phyloP scores from a whole-genome alignment of 1,140 invertebrate species.

The Diabrotica virgifera region DNA sequence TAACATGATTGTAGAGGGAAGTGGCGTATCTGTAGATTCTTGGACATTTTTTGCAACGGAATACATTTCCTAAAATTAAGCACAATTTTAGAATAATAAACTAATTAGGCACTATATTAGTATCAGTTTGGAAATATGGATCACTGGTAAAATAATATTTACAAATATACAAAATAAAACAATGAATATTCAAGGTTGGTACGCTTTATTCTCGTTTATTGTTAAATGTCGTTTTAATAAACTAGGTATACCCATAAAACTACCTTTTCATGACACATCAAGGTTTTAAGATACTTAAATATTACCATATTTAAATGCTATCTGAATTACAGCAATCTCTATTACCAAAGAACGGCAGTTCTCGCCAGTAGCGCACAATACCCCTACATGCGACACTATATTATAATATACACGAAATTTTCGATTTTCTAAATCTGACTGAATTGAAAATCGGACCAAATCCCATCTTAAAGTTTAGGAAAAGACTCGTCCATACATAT shows the following conservation, averaged over 20 bases:
- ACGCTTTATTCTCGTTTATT: not conserved
- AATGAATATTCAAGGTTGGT: not conserved
- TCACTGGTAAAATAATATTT: conserved; percentile 5
- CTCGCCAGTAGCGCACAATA: no score
- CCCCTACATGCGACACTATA: no score
- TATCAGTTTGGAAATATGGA: not conserved
- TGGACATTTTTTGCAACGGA: conserved; percentile 24
- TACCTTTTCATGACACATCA: not conserved
- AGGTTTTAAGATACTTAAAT: no score
- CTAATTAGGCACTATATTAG: not conserved
- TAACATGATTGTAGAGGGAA: conserved; percentile 58
- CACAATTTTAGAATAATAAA: not conserved
- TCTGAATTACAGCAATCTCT: no score
- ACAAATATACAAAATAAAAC: not conserved
- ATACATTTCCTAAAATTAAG: conserved; percentile 5
- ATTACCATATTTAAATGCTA: no score
- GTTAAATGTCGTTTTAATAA: not conserved
- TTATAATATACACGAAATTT: no score
- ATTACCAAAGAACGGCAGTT: no score
- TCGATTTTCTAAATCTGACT: no score
- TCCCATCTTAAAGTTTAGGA: no score
- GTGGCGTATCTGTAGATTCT: conserved; percentile 53
- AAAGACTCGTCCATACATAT: no score
- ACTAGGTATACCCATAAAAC: not conserved
- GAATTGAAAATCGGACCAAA: no score